Evolutionary conservation across 2,888 invertebrate genomes (phyloP).

Genomic region (Eupeodes latifasciatus): DNA sequence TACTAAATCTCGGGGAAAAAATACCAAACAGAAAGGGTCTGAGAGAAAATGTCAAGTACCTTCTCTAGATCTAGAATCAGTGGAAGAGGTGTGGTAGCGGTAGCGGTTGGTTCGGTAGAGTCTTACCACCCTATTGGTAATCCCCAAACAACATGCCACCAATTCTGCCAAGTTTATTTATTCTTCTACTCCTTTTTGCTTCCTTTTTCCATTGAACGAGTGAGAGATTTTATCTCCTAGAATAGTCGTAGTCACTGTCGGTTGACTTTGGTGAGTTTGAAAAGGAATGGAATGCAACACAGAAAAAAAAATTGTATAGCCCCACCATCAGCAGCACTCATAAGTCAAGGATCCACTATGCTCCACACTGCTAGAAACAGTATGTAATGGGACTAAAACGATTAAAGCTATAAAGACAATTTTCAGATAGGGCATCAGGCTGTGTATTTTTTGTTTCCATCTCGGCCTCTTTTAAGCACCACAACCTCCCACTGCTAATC

Average conservation of each 20-base stretch:
- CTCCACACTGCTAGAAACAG: slow-evolving; percentile 59
- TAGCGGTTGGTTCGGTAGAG: neutral
- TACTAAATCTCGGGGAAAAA: slow-evolving; percentile 63
- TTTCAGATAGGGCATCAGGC: slow-evolving; percentile 60
- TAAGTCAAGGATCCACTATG: slow-evolving; percentile 56
- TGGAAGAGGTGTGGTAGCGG: neutral
- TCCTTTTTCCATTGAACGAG: slow-evolving; percentile 13
- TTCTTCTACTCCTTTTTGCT: slow-evolving; percentile 59
- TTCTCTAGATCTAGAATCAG: neutral
- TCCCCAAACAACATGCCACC: slow-evolving; percentile 68
- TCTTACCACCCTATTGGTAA: slow-evolving; percentile 41
- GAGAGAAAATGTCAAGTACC: slow-evolving; percentile 66
- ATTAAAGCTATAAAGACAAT: slow-evolving; percentile 71
- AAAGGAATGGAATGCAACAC: slow-evolving; percentile 16
- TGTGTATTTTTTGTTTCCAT: neutral
- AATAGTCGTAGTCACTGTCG: slow-evolving; percentile 39
- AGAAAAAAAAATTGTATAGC: slow-evolving; percentile 7
- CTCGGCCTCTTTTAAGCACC: slow-evolving; percentile 51
- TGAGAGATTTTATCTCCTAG: slow-evolving; percentile 61
- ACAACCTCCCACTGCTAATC: slow-evolving; percentile 64
- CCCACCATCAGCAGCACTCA: slow-evolving; percentile 42
- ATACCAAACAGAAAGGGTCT: slow-evolving; percentile 33
- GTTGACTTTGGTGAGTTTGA: slow-evolving; percentile 51
- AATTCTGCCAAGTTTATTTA: slow-evolving; percentile 72
- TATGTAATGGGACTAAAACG: slow-evolving; percentile 67